Evolutionary conservation across 2,797 vertebrate species (phyloP).

Genomic region (Philypnodon macrostomus): DNA sequence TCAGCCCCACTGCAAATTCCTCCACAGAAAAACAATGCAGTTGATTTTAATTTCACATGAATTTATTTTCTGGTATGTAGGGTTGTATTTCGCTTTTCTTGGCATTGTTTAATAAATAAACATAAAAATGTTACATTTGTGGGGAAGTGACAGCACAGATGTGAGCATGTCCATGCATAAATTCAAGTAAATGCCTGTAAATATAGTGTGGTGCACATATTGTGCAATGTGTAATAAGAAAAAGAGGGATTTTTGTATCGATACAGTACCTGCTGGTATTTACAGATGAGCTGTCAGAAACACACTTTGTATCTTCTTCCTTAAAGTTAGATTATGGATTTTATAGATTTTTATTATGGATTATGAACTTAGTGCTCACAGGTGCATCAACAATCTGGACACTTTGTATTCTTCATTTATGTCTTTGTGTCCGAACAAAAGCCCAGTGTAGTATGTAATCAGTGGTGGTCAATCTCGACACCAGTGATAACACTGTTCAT

Average conservation of each 20-base stretch:
- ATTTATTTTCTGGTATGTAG: conserved; percentile 27
- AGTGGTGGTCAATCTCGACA: conserved; percentile 31
- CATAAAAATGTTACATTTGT: conserved; percentile 16
- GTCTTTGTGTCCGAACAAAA: conserved; percentile 7
- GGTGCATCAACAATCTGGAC: conserved; percentile 37
- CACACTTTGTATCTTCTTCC: conserved; percentile 25
- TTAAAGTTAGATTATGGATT: conserved; percentile 24
- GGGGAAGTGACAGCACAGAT: conserved; percentile 31
- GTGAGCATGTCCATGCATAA: conserved; percentile 36
- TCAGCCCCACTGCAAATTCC: conserved; percentile 5
- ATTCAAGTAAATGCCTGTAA: conserved; percentile 5
- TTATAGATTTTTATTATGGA: too few relatives aligned
- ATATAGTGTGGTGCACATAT: too few relatives aligned
- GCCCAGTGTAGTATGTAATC: conserved; percentile 43
- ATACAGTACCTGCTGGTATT: not conserved
- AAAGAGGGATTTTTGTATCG: conserved; percentile 2
- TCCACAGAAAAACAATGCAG: too few relatives aligned
- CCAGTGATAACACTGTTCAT: conserved; percentile 56
- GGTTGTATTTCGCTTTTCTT: conserved; percentile 27
- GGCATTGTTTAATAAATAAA: conserved; percentile 23
- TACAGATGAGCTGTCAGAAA: conserved; percentile 11
- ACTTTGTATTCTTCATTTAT: conserved; percentile 1
- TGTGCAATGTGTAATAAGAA: conserved; percentile 1
- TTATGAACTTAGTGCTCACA: conserved; percentile 48
- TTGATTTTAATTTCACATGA: conserved; percentile 26